Base-by-base conservation (phyloP, 2,888 invertebrate genomes). In the Ectropis crepuscularia region DNA sequence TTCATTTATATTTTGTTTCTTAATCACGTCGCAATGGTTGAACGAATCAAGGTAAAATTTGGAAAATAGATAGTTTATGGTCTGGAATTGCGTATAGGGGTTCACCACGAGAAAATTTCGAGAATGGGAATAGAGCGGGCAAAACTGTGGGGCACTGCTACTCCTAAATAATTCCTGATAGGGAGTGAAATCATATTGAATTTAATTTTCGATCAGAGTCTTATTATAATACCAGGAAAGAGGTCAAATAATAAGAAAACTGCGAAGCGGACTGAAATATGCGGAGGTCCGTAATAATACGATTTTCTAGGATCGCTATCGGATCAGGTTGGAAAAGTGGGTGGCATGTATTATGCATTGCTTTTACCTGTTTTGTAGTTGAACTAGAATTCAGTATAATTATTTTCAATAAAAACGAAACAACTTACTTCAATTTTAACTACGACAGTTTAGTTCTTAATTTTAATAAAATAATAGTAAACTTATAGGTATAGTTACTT, bases 171-270 rank as follows among this genome's bases (percentile, higher is more conserved):
- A 66, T 63, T 69, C 59, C 46, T 61, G 62, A 70, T 67, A 57
- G 66, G 66, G 66, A 54, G 65, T 53, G 46, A 53, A 61, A 72
- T 64, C 61, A 63, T 66, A 65, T 65, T 62, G 60, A 66, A 73
- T 72, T 71, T 63, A 67, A 69, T 69, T 68, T 67, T 63, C 58
- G 45, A 53, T 59, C 69, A 48, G 57, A 36, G 43, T 47, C 41
- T 10, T 37, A 12, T 46, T 6, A 36, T 37, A 5, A 46, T 41
- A 12, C 41, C 37, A 39, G 16, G 51, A 48, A 51, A 50, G 53
- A 63, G 45, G 46, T 63, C 57, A 43, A 57, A 47, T 61, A 45
- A 49, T 50, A 54, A 50, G 28, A 63, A 57, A 57, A 41, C 41
- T 53, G 36, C 38, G 48, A 57, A 41, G 47, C 37, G n/a, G 10